A percentile compares a stretch with the other conserved stretches of the same genome.
These are phyloP conservation scores for Microctenopoma steveboyesi DNA, from an alignment of 2,797 vertebrate species.

Conservation along the genomic window DNA sequence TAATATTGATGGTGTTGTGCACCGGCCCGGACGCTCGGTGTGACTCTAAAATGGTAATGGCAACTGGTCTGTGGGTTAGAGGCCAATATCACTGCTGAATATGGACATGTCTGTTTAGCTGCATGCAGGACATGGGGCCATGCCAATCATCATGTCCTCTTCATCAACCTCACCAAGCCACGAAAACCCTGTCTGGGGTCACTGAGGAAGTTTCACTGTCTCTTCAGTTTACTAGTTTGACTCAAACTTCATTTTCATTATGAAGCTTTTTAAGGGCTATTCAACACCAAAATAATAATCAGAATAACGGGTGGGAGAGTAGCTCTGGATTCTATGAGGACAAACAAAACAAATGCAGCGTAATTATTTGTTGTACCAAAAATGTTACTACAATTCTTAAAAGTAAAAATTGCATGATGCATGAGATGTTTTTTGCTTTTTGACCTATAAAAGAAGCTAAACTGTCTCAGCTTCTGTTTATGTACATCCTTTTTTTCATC, in stretches of 20 bases:
- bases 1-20: constrained; percentile 85
- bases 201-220: constrained; percentile 22
- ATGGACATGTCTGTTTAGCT: constrained; percentile 75
- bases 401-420: too few species aligned
- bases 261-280: not conserved
- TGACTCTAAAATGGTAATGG: constrained; percentile 78
- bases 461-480: not conserved
- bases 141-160: constrained; percentile 50
- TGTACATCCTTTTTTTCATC: not conserved
- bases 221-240: constrained; percentile 22
- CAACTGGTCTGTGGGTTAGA: constrained; percentile 63
- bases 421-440: not conserved
- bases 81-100: constrained; percentile 74
- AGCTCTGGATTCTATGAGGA: not conserved
- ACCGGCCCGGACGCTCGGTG: constrained; percentile 64
- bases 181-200: constrained; percentile 43
- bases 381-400: not conserved
- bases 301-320: not conserved
- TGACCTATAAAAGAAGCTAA: not conserved
- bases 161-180: constrained; percentile 23
- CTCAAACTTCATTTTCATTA: constrained; percentile 8
- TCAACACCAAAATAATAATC: not conserved
- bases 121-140: constrained; percentile 41
- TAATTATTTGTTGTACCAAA: not conserved
- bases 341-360: not conserved